These are phyloP conservation scores for Baryphthengus martii DNA, from an alignment of 2,113 vertebrate genomes.

Conservation along the genomic window DNA sequence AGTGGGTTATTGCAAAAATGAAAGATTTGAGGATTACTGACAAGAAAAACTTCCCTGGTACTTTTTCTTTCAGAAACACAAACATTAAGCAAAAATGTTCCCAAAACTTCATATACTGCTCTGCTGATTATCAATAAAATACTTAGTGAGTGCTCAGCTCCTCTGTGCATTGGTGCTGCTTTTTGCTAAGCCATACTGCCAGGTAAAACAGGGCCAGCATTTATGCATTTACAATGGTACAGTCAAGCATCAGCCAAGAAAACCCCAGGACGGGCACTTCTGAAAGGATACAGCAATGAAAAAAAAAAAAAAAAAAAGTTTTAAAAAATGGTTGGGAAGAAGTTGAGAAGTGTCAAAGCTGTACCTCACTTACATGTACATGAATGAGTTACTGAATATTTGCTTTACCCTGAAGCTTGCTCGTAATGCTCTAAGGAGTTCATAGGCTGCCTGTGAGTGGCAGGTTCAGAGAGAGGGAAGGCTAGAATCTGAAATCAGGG, in stretches of 20 bases:
- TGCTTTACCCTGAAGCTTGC: not conserved
- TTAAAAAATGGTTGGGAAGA: not conserved
- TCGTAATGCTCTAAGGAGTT: not conserved
- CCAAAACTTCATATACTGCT: not conserved
- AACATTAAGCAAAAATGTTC: not conserved
- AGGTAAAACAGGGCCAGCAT: not conserved
- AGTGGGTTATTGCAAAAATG: not conserved
- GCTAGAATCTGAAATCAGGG: not conserved
- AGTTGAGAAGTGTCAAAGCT: not conserved
- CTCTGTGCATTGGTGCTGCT: not conserved
- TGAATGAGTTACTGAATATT: not conserved
- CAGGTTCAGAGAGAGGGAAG: not conserved
- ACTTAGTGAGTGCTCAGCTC: not conserved
- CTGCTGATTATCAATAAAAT: not conserved
- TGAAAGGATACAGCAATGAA: not conserved
- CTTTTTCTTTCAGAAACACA: not conserved
- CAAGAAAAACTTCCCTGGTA: not conserved
- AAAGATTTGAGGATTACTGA: not conserved
- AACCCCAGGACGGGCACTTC: not conserved
- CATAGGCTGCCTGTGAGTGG: not conserved
- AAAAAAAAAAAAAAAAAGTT: not conserved
- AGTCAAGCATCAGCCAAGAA: not conserved
- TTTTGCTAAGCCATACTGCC: not conserved
- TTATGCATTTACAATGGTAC: not conserved
- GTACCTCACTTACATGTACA: accelerated